Conservation (phyloP, 1,140 invertebrate genomes). For the Lutraria rhynchaena region DNA sequence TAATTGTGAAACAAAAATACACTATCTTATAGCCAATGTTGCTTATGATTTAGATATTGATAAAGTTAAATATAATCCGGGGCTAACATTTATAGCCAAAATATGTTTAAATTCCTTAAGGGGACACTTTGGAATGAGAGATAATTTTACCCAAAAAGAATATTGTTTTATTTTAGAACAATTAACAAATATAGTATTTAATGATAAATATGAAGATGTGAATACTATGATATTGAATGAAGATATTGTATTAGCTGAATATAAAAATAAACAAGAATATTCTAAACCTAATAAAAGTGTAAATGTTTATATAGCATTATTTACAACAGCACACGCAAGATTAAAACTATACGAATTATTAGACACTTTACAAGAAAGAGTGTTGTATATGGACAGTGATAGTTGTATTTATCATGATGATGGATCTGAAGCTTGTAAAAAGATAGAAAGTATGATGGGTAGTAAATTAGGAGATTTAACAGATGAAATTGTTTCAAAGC, state of each 20-base stretch:
- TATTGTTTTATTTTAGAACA: slow-evolving; percentile 10
- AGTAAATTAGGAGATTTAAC: slow-evolving; percentile 34
- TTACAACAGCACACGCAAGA: slow-evolving; percentile 80
- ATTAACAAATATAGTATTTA: slow-evolving; percentile 60
- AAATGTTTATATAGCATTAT: slow-evolving; percentile 79
- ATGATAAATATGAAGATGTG: background rate
- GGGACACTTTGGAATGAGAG: slow-evolving; percentile 34
- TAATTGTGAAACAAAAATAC: background rate
- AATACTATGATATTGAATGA: background rate
- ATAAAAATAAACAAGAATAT: slow-evolving; percentile 19
- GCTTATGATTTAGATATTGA: slow-evolving; percentile 67
- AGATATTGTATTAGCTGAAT: slow-evolving; percentile 29
- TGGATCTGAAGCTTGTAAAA: too few relatives aligned
- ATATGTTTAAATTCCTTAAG: slow-evolving; percentile 62
- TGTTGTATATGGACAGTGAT: slow-evolving; percentile 82
- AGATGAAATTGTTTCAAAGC: slow-evolving; percentile 4
- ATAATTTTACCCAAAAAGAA: slow-evolving; percentile 26
- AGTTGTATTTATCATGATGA: slow-evolving; percentile 75
- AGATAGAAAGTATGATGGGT: slow-evolving; percentile 5
- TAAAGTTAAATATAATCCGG: slow-evolving; percentile 75
- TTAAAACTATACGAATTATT: slow-evolving; percentile 80
- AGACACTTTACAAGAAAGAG: slow-evolving; percentile 70
- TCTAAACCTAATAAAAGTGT: slow-evolving; percentile 54
- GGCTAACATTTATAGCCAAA: slow-evolving; percentile 70
- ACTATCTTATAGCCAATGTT: slow-evolving; percentile 76